A percentile compares a stretch with the other conserved stretches of the same genome.
These are phyloP conservation scores for Uropsilus gracilis DNA, from an alignment of 2,113 vertebrate species.

Conservation along the genomic window DNA sequence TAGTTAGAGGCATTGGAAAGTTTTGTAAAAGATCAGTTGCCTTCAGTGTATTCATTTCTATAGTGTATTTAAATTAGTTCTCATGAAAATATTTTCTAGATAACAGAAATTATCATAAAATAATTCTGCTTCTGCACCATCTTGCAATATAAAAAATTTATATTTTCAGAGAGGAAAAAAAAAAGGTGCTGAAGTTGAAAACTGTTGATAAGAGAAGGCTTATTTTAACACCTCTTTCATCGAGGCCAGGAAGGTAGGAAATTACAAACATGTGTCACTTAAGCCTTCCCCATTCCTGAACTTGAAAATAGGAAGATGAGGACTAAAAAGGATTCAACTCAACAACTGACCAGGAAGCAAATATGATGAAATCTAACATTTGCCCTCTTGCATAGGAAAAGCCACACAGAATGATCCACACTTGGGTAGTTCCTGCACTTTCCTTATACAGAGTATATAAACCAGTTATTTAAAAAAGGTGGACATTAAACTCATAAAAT, in stretches of 20 bases:
- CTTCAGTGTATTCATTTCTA: neutral
- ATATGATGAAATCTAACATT: neutral
- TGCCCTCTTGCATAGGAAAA: neutral
- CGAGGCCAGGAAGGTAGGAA: neutral
- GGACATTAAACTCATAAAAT: neutral
- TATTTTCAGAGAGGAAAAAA: neutral
- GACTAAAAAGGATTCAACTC: neutral
- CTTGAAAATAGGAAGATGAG: neutral
- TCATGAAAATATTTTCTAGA: conserved; percentile 38
- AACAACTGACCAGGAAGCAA: neutral
- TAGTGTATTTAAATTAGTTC: neutral
- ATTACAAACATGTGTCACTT: neutral
- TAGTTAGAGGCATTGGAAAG: neutral
- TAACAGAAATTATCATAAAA: neutral
- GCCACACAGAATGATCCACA: neutral
- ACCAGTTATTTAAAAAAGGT: neutral
- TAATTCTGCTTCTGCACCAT: neutral
- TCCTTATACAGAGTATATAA: neutral
- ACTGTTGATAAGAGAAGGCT: neutral
- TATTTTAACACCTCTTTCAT: conserved; percentile 1
- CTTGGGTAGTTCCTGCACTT: neutral
- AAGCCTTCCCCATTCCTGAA: neutral
- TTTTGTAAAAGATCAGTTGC: conserved; percentile 2
- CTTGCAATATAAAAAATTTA: neutral
- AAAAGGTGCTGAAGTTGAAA: neutral